Evolutionary conservation across 2,888 invertebrate genomes (phyloP).

Genomic region (Melanchra persicariae): DNA sequence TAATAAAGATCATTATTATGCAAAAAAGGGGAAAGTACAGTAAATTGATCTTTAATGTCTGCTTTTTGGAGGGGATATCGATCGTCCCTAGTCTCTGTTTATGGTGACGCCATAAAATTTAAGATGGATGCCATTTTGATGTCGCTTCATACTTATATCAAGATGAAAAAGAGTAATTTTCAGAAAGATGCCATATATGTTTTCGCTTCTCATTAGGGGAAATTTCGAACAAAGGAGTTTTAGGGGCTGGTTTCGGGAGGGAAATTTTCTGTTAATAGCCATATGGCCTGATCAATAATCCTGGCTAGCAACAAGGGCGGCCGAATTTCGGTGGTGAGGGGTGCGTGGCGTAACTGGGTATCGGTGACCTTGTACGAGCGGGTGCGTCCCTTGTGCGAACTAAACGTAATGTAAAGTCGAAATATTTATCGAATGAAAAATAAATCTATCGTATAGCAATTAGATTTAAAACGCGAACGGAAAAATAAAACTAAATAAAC

Average conservation of each 20-base stretch:
- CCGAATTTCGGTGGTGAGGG: too few relatives aligned
- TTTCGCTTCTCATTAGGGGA: not conserved
- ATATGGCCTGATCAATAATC: not conserved
- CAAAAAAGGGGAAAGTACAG: not conserved
- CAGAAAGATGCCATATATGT: not conserved
- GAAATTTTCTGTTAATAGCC: not conserved
- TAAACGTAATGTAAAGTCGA: not conserved
- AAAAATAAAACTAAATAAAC: not conserved
- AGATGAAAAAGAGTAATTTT: too few relatives aligned
- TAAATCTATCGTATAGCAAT: not conserved
- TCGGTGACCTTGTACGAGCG: not conserved
- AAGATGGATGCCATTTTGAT: not conserved
- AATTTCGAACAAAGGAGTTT: not conserved
- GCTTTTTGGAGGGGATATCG: conserved; percentile 1
- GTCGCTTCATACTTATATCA: too few relatives aligned
- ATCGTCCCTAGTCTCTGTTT: conserved; percentile 3
- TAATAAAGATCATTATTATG: not conserved
- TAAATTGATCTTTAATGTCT: not conserved
- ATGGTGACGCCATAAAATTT: not conserved
- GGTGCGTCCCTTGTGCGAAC: not conserved
- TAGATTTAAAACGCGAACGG: not conserved
- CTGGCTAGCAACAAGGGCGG: not conserved
- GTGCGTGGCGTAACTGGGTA: not conserved
- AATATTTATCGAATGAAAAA: not conserved
- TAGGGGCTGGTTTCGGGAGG: not conserved